Conservation (phyloP, 2,113 vertebrate genomes). For the Alligator sinensis region DNA sequence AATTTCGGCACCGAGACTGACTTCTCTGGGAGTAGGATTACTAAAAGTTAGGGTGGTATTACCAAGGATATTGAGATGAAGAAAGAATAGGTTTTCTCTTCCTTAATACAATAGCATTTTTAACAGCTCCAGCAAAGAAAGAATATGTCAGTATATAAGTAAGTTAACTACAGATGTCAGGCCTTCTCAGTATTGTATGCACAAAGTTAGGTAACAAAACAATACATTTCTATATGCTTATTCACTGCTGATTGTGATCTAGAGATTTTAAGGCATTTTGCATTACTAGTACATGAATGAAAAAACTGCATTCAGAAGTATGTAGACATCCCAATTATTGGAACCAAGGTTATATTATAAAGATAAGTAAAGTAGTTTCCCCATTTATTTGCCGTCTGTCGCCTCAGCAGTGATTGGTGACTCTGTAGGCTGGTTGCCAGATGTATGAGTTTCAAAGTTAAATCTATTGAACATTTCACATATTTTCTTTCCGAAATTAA, state of each 20-base stretch:
- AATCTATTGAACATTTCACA: background rate
- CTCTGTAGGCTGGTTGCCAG: background rate
- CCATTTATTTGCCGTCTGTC: background rate
- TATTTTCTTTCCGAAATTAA: slow-evolving; percentile 10
- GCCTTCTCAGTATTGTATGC: background rate
- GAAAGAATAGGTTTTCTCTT: background rate
- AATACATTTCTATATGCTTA: background rate
- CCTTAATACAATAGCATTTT: background rate
- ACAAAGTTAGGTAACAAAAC: background rate
- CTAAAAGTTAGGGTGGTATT: background rate
- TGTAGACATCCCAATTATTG: slow-evolving; percentile 1
- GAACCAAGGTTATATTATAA: background rate
- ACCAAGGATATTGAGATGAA: background rate
- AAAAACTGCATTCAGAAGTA: background rate
- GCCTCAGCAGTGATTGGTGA: background rate
- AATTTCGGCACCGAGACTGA: rapidly evolving
- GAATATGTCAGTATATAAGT: rapidly evolving
- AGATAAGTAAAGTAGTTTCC: background rate
- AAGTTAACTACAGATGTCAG: background rate
- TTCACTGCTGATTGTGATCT: slow-evolving; percentile 41
- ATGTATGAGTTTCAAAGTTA: slow-evolving; percentile 4
- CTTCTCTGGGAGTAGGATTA: rapidly evolving
- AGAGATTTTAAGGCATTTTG: slow-evolving; percentile 64
- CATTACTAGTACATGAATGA: slow-evolving; percentile 49
- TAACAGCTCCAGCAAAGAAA: background rate